phyloP scores from a whole-genome alignment of 1,140 invertebrate genomes.

The Sitobion miscanthi region DNA sequence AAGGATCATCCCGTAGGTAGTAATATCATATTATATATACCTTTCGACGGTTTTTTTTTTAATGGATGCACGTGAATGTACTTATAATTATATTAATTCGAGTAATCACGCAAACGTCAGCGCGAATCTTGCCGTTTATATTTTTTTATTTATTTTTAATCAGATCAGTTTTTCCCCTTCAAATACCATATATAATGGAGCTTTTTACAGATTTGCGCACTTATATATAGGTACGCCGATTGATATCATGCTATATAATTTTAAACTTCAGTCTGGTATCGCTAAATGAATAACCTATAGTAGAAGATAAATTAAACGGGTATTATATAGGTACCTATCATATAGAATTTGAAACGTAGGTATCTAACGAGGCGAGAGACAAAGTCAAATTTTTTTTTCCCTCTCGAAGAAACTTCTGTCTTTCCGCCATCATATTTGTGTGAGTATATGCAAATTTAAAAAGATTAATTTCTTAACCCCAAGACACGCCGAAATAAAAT shows the following conservation, averaged over 20 bases:
- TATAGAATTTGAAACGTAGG: too few relatives aligned
- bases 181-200: background rate
- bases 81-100: background rate
- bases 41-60: background rate
- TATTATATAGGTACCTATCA: too few relatives aligned
- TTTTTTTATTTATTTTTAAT: background rate
- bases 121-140: background rate
- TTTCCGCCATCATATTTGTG: too few relatives aligned
- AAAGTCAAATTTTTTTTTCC: too few relatives aligned
- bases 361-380: too few relatives aligned
- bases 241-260: background rate
- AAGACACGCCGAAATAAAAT: too few relatives aligned
- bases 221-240: background rate
- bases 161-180: background rate
- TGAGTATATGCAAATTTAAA: too few relatives aligned
- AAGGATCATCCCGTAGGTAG: too few relatives aligned
- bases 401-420: too few relatives aligned
- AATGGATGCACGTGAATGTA: background rate
- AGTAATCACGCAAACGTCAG: background rate
- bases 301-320: too few relatives aligned
- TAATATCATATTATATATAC: background rate
- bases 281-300: background rate
- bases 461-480: too few relatives aligned
- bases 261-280: background rate
- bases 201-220: background rate